phyloP scores from a whole-genome alignment of 2,797 vertebrate genomes.

The Alfaro cultratus region DNA sequence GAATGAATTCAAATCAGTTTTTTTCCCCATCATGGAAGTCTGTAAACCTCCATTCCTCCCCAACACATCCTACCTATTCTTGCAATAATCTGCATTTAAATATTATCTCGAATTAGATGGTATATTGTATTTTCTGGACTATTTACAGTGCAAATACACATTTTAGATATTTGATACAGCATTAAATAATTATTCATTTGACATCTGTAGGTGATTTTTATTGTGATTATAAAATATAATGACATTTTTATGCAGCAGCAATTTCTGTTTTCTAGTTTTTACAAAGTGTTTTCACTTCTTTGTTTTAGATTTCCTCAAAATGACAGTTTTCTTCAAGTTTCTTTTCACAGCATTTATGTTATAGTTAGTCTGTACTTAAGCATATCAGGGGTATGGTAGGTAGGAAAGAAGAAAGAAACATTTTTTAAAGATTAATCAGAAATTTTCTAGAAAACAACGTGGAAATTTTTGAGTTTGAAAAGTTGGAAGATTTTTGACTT shows the following conservation, averaged over 20 bases:
- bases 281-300: not conserved
- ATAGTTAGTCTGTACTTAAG: not conserved
- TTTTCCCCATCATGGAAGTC: not conserved
- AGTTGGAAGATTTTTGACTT: no score
- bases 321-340: not conserved
- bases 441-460: no score
- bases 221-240: not conserved
- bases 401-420: no score
- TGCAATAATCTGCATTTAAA: not conserved
- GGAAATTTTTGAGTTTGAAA: no score
- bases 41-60: not conserved
- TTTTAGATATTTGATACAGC: not conserved
- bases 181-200: not conserved
- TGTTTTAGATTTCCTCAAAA: not conserved
- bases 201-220: not conserved
- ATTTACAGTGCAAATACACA: not conserved
- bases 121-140: not conserved
- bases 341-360: not conserved
- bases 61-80: not conserved
- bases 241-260: not conserved
- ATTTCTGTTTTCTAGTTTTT: not conserved
- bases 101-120: not conserved
- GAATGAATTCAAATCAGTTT: slow-evolving; percentile 31
- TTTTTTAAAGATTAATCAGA: no score
- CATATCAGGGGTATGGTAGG: no score